A percentile compares a stretch with the other conserved stretches of the same genome.
These are phyloP conservation scores for Rotaria socialis DNA, from an alignment of 2,888 invertebrate genomes.

Conservation along the genomic window DNA sequence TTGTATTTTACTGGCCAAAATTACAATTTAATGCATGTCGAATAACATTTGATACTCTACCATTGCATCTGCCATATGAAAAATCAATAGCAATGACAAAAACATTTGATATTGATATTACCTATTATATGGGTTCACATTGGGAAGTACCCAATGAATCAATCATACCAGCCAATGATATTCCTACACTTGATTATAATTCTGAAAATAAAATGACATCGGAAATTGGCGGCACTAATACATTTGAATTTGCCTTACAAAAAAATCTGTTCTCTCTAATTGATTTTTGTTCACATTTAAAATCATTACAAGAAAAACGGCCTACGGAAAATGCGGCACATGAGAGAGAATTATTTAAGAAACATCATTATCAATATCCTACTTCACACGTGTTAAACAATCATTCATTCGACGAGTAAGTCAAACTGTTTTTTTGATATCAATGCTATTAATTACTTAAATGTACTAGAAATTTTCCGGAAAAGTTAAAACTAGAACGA, in stretches of 20 bases:
- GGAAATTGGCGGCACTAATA: too few relatives aligned
- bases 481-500: too few relatives aligned
- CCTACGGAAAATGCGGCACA: not conserved
- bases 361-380: not conserved
- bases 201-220: not conserved
- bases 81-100: not conserved
- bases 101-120: conserved; percentile 26
- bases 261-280: not conserved
- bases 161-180: not conserved
- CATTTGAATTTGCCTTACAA: not conserved
- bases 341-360: not conserved
- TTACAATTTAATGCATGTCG: not conserved
- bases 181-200: not conserved
- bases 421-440: too few relatives aligned
- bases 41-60: conserved; percentile 1
- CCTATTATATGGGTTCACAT: conserved; percentile 12
- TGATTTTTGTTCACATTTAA: not conserved
- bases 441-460: too few relatives aligned
- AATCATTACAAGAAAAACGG: too few relatives aligned
- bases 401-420: not conserved
- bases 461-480: too few relatives aligned
- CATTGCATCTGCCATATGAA: not conserved
- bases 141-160: not conserved
- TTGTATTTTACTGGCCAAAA: conserved; percentile 24
- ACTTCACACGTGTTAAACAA: not conserved